phyloP scores from a whole-genome alignment of 2,888 invertebrate species.

The Anthrax anthrax region DNA sequence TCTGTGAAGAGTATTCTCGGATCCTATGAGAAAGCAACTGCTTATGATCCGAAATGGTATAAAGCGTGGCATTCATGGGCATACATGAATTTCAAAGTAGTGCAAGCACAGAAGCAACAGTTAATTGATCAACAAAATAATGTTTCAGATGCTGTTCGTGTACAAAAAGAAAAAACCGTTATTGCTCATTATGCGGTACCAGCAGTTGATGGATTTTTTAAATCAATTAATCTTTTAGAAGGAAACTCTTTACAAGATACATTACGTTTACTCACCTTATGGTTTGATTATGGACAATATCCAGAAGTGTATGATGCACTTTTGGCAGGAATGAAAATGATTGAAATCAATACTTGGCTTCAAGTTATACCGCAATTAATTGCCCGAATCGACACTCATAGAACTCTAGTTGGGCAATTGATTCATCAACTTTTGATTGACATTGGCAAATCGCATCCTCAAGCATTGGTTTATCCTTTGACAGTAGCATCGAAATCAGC shows the following conservation, averaged over 20 bases:
- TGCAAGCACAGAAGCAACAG: conserved; percentile 32
- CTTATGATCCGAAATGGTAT: conserved; percentile 58
- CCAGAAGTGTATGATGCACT: conserved; percentile 89
- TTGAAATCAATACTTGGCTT: conserved; percentile 96
- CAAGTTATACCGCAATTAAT: conserved; percentile 99
- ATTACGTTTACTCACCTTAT: conserved; percentile 81
- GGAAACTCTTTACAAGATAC: conserved; percentile 94
- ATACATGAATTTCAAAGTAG: conserved; percentile 92
- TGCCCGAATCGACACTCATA: conserved; percentile 89
- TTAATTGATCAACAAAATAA: conserved; percentile 20
- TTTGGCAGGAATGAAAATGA: conserved; percentile 77
- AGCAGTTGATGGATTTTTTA: conserved; percentile 91
- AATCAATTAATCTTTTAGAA: conserved; percentile 82
- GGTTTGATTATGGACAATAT: conserved; percentile 97
- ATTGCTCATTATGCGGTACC: conserved; percentile 70
- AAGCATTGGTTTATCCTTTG: conserved; percentile 92
- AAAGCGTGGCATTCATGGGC: conserved; percentile 99
- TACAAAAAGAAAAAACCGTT: conserved; percentile 28
- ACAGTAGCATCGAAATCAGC: conserved; percentile 95
- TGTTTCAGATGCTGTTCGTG: conserved; percentile 21
- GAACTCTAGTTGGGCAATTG: conserved; percentile 73
- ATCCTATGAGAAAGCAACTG: conserved; percentile 33
- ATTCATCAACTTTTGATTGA: conserved; percentile 90
- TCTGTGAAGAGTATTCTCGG: conserved; percentile 41
- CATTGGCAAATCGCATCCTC: conserved; percentile 95